phyloP scores from a whole-genome alignment of 2,113 vertebrate genomes.

The Chaetorhynchus papuensis region DNA sequence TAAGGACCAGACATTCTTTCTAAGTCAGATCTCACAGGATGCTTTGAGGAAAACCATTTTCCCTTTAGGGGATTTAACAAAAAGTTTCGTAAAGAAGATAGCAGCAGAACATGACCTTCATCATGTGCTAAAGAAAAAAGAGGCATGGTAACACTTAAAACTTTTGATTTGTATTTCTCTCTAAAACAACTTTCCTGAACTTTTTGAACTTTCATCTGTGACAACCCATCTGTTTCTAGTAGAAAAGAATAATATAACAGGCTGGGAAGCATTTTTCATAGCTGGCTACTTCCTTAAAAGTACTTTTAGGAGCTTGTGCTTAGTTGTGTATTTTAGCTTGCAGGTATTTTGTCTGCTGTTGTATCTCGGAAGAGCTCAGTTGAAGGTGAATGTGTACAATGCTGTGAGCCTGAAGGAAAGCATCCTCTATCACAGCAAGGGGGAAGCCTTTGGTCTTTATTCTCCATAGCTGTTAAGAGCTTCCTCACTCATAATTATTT shows the following conservation, averaged over 20 bases:
- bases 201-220: neutral
- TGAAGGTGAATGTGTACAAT: neutral
- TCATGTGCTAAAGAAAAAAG: slow-evolving; percentile 91
- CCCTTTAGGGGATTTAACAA: slow-evolving; percentile 92
- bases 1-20: slow-evolving; percentile 99
- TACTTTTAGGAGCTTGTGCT: neutral
- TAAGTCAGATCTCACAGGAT: slow-evolving; percentile 92
- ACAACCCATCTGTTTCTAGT: neutral
- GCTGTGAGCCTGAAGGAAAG: neutral
- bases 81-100: slow-evolving; percentile 90
- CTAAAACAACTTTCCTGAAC: neutral
- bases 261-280: neutral
- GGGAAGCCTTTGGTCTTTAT: neutral
- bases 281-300: neutral
- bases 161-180: neutral
- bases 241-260: neutral
- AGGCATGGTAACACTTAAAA: slow-evolving; percentile 78
- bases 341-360: neutral
- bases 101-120: slow-evolving; percentile 86
- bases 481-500: neutral
- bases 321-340: neutral
- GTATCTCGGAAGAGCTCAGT: neutral
- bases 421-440: neutral
- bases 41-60: slow-evolving; percentile 88
- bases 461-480: neutral